Base-by-base conservation (phyloP, 2,888 invertebrate species). In the Aporophyla lueneburgensis region DNA sequence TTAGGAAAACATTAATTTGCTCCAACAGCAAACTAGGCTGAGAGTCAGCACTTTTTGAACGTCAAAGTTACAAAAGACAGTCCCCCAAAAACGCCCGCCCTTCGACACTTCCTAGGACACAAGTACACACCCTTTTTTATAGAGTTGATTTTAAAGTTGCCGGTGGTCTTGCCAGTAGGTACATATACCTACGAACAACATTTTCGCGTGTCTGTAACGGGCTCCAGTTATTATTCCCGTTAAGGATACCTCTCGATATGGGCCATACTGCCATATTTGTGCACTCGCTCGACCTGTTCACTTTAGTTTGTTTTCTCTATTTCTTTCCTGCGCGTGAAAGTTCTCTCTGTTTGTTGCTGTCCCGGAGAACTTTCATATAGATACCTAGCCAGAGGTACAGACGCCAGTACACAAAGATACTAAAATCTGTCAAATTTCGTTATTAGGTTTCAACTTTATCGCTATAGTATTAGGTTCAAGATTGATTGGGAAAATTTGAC, bases 151-250 rank as follows among this genome's bases (percentile, higher is more conserved):
- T 27, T 14, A 59, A 46, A 46, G 24, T 59, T 27, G 27, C 21
- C 46, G 5, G 14, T 27, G 14, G 27, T 49, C n/a, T 62, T 46
- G 43, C 24, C 19, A 46, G 63, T 27, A 43, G 12, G 3, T 33
- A 33, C 33, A 14, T n/a, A 63, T 21, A n/a, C 19, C 40, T 33
- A 33, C 40, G 3, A 53, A 12, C 65, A 54, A 54, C 40, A 46
- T 73, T 56, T 46, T 70, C 43, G 62, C 74, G 46, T 71, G 74
- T 69, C 77, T 69, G 65, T 53, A 62, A 24, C 27, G 33, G 58
- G 69, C 62, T 67, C 61, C 78, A 81, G 74, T 75, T 61, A 81
- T 75, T 74, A 66, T 65, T 75, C 83, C 79, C 75, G 79, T 85
- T 84, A 75, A n/a, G 73, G 74, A 67, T 67, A 59, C 67, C 62